These are phyloP conservation scores for Maconellicoccus hirsutus DNA, from an alignment of 1,140 invertebrate species.

Conservation along the genomic window DNA sequence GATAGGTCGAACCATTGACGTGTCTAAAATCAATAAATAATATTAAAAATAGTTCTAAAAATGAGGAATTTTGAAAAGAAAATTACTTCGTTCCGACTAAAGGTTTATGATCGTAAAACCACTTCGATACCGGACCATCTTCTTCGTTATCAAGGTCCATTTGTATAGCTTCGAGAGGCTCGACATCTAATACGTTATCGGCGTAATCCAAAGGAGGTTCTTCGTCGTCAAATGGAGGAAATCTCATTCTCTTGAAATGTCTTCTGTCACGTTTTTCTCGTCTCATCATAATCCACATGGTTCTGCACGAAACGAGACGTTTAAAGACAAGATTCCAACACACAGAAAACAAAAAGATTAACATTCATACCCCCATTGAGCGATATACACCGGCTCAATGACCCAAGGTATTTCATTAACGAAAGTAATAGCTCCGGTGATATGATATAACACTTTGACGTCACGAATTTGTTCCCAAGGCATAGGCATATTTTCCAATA, in stretches of 20 bases:
- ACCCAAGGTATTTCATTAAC: slow-evolving; percentile 99
- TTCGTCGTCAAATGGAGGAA: slow-evolving; percentile 99
- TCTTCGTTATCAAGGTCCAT: slow-evolving; percentile 96
- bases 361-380: slow-evolving; percentile 84
- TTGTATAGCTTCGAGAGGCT: slow-evolving; percentile 97
- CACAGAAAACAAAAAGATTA: not conserved
- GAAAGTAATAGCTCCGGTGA: slow-evolving; percentile 99
- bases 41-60: not conserved
- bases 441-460: slow-evolving; percentile 93
- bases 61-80: no score
- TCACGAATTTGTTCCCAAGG: slow-evolving; percentile 99
- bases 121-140: slow-evolving; percentile 77
- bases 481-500: slow-evolving; percentile 99
- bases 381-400: slow-evolving; percentile 97
- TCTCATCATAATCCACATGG: slow-evolving; percentile 99
- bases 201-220: slow-evolving; percentile 99
- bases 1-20: slow-evolving; percentile 95
- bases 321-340: not conserved
- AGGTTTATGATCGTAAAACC: slow-evolving; percentile 99
- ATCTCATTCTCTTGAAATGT: slow-evolving; percentile 99
- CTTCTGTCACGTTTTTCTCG: slow-evolving; percentile 95
- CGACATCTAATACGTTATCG: slow-evolving; percentile 97
- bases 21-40: slow-evolving; percentile 45
- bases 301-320: slow-evolving; percentile 41
- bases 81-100: slow-evolving; percentile 71